Evolutionary conservation across 2,113 vertebrate species (phyloP).

Genomic region (Pterocles orientalis): DNA sequence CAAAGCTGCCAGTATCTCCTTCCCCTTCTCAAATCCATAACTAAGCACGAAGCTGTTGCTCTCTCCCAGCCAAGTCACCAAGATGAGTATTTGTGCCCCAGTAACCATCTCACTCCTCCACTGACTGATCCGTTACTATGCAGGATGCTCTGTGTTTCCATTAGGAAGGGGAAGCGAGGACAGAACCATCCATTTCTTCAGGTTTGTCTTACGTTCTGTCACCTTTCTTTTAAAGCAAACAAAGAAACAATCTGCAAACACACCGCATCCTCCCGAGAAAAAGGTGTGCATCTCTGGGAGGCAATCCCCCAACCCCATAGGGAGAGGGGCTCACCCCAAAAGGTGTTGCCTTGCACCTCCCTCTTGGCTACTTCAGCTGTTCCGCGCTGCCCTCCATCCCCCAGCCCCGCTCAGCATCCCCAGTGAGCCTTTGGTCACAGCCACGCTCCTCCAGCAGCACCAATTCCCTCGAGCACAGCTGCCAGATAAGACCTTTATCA

Average conservation of each 20-base stretch:
- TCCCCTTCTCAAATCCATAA: background rate
- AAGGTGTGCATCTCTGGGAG: background rate
- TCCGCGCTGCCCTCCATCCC: background rate
- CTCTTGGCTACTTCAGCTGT: background rate
- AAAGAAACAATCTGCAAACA: background rate
- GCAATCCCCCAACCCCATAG: background rate
- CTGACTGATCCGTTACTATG: background rate
- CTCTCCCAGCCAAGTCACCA: background rate
- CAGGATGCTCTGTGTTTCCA: background rate
- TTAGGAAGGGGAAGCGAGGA: background rate
- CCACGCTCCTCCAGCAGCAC: background rate
- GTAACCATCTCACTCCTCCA: background rate
- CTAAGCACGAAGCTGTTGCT: background rate
- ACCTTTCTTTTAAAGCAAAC: background rate
- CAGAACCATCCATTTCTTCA: background rate
- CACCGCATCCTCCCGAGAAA: background rate
- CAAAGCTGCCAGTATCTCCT: background rate
- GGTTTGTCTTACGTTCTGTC: background rate
- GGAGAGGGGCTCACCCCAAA: background rate
- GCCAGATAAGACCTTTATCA: constrained; percentile 42
- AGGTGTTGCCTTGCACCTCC: fast-evolving
- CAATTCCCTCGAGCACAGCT: background rate
- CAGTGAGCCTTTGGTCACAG: background rate
- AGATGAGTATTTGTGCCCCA: constrained; percentile 10
- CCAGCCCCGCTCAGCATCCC: background rate